phyloP scores from a whole-genome alignment of 2,888 invertebrate species.

The Phortica okadai region DNA sequence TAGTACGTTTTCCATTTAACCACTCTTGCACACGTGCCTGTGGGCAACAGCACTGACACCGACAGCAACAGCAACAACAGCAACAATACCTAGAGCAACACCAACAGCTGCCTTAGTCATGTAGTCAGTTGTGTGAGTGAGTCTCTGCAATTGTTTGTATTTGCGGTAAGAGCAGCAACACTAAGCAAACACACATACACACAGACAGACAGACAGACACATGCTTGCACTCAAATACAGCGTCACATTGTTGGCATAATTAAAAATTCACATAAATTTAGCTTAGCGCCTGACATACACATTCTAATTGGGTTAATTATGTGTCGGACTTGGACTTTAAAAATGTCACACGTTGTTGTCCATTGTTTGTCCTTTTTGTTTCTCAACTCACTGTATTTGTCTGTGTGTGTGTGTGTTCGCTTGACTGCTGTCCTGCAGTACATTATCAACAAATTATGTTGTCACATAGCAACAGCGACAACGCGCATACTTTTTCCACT shows the following conservation, averaged over 20 bases:
- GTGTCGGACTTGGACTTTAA: constrained; percentile 71
- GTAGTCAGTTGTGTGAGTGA: background rate
- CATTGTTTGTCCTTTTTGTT: background rate
- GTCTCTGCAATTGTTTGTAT: constrained; percentile 39
- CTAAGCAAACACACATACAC: constrained; percentile 16
- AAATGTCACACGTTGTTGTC: constrained; percentile 49
- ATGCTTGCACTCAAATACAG: background rate
- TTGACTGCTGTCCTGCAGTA: constrained; percentile 50
- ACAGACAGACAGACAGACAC: background rate
- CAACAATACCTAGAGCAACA: constrained; percentile 38
- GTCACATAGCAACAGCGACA: constrained; percentile 45
- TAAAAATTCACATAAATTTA: constrained; percentile 73
- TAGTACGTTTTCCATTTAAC: constrained; percentile 69
- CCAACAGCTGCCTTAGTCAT: background rate
- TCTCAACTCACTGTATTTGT: background rate
- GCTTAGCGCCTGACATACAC: constrained; percentile 63
- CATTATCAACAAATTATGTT: constrained; percentile 68
- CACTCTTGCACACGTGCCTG: constrained; percentile 55
- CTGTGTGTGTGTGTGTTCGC: constrained; percentile 41
- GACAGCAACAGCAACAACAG: background rate
- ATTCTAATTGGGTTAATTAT: constrained; percentile 74
- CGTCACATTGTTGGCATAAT: constrained; percentile 56
- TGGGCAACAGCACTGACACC: constrained; percentile 42
- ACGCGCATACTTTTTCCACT: background rate
- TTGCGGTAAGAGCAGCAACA: constrained; percentile 31